These are phyloP conservation scores for Phymastichus coffea DNA, from an alignment of 1,140 invertebrate species.

Conservation along the genomic window DNA sequence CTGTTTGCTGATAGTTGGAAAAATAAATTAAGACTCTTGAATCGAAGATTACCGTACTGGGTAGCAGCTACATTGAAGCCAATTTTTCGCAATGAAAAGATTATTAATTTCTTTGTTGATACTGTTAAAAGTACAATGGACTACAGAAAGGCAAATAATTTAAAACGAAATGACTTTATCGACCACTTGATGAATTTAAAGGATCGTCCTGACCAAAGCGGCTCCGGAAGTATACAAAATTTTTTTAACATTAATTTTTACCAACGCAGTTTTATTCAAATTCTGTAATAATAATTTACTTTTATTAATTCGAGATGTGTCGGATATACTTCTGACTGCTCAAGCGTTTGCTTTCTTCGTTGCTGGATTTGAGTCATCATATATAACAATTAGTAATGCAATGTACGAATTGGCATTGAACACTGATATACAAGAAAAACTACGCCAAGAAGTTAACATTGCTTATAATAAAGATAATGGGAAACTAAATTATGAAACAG, in stretches of 20 bases:
- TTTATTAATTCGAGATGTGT: slow-evolving; percentile 30
- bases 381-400: slow-evolving; percentile 53
- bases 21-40: slow-evolving; percentile 34
- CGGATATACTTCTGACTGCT: slow-evolving; percentile 51
- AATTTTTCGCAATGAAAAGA: slow-evolving; percentile 34
- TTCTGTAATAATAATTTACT: slow-evolving; percentile 11
- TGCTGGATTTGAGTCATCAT: slow-evolving; percentile 69
- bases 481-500: slow-evolving; percentile 32
- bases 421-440: slow-evolving; percentile 55
- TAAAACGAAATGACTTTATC: slow-evolving; percentile 59
- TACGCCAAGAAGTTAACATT: slow-evolving; percentile 54
- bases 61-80: slow-evolving; percentile 34
- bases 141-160: slow-evolving; percentile 54
- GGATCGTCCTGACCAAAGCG: slow-evolving; percentile 44
- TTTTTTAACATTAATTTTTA: neutral
- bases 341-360: slow-evolving; percentile 67
- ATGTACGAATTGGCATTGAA: slow-evolving; percentile 57
- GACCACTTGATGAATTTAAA: slow-evolving; percentile 59
- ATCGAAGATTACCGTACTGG: slow-evolving; percentile 33
- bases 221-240: neutral
- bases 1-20: slow-evolving; percentile 39
- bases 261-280: neutral
- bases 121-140: slow-evolving; percentile 54
- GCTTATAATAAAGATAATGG: slow-evolving; percentile 33
- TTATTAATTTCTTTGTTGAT: slow-evolving; percentile 55